A percentile compares a stretch with the other conserved stretches of the same genome.
phyloP scores from a whole-genome alignment of 2,888 invertebrate species.

The Clostera curtula region DNA sequence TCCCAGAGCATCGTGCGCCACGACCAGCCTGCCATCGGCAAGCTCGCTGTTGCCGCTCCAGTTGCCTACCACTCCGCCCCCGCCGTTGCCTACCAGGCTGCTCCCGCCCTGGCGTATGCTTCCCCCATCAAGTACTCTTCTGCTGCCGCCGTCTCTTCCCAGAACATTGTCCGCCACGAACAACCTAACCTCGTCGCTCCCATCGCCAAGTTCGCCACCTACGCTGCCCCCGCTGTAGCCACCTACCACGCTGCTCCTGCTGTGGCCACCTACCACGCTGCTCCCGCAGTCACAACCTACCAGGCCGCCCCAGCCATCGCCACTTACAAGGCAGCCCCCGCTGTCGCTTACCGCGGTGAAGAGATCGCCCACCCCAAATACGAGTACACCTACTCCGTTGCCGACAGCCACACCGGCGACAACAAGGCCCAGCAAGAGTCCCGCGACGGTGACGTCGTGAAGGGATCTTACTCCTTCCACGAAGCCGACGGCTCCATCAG shows the following conservation, averaged over 20 bases:
- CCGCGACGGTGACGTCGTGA: conserved; percentile 77
- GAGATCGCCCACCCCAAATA: conserved; percentile 64
- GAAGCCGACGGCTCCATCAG: conserved; percentile 73
- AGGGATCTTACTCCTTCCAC: conserved; percentile 63
- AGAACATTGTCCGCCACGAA: conserved; percentile 19
- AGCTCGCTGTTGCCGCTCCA: conserved; percentile 29
- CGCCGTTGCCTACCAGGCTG: conserved; percentile 30
- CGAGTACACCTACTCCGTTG: conserved; percentile 72
- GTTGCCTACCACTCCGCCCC: conserved; percentile 26
- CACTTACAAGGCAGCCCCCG: conserved; percentile 25
- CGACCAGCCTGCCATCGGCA: conserved; percentile 34
- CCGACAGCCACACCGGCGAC: conserved; percentile 75
- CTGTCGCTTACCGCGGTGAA: conserved; percentile 22
- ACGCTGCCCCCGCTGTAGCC: too few species aligned
- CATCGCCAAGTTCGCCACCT: conserved; percentile 19
- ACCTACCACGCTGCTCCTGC: conserved; percentile 32
- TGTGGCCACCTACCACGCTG: conserved; percentile 26
- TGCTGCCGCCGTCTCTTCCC: conserved; percentile 26
- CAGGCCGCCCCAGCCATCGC: conserved; percentile 36
- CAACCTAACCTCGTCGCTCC: too few species aligned
- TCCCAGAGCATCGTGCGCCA: conserved; percentile 61
- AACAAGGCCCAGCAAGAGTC: conserved; percentile 75
- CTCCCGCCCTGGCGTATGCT: conserved; percentile 28
- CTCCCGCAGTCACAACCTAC: conserved; percentile 24
- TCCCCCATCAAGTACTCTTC: conserved; percentile 27